phyloP scores from a whole-genome alignment of 2,888 invertebrate genomes.

The Oasisia sp. region DNA sequence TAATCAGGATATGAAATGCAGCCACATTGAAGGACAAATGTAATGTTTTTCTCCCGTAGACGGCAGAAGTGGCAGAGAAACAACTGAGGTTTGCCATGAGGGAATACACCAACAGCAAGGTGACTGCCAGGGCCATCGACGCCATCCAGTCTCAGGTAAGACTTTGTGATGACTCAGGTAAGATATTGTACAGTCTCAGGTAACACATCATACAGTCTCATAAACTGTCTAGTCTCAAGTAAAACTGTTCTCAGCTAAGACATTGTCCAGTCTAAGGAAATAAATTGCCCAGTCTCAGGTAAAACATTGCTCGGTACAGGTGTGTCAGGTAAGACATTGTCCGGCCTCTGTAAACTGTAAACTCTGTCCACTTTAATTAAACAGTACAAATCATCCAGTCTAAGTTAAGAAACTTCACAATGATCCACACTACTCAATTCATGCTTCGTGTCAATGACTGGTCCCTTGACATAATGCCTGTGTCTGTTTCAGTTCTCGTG shows the following conservation, averaged over 20 bases:
- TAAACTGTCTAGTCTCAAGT: neutral
- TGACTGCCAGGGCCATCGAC: slow-evolving; percentile 48
- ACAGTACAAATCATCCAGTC: no score
- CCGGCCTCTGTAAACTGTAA: no score
- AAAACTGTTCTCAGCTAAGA: neutral
- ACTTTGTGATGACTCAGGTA: neutral
- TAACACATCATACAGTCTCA: neutral
- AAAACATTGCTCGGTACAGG: neutral
- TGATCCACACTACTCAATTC: no score
- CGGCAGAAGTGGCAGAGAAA: slow-evolving; percentile 25
- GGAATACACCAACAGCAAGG: slow-evolving; percentile 46
- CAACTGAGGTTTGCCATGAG: slow-evolving; percentile 42
- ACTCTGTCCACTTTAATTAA: no score
- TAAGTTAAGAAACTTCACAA: no score
- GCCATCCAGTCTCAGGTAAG: slow-evolving; percentile 50
- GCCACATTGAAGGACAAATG: neutral
- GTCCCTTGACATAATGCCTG: neutral
- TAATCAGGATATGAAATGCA: neutral
- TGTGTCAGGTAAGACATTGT: neutral
- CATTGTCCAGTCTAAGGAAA: neutral
- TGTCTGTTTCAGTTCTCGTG: slow-evolving; percentile 75
- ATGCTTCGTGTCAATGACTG: neutral
- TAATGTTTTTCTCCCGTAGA: slow-evolving; percentile 23
- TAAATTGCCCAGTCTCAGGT: neutral
- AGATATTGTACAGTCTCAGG: neutral